Conservation (phyloP, 2,113 vertebrate species). For the Peucedramus taeniatus region DNA sequence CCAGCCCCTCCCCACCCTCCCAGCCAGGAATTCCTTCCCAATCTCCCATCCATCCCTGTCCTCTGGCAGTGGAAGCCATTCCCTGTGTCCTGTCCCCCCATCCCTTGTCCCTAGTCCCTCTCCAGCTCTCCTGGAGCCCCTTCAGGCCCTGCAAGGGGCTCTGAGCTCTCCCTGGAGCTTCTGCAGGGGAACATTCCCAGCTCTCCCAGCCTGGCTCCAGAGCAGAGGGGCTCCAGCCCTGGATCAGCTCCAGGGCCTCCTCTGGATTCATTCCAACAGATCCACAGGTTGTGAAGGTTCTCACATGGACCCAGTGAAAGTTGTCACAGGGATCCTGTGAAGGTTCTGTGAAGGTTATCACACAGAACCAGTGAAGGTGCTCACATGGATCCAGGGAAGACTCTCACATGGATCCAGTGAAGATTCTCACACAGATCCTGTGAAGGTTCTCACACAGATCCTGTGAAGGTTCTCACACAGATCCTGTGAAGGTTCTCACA, state of each 20-base stretch:
- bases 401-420: background rate
- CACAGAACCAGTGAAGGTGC: rapidly evolving
- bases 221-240: background rate
- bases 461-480: too few relatives aligned
- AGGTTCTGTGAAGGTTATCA: background rate
- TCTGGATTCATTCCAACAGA: background rate
- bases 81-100: background rate
- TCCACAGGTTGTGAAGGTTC: background rate
- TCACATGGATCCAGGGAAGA: rapidly evolving
- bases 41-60: rapidly evolving
- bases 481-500: rapidly evolving
- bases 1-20: background rate
- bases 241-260: rapidly evolving
- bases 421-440: background rate
- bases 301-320: too few relatives aligned
- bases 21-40: background rate
- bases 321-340: rapidly evolving
- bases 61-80: background rate
- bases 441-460: too few relatives aligned
- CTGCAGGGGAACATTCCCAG: background rate
- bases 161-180: background rate
- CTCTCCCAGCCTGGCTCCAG: background rate
- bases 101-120: background rate
- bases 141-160: background rate
- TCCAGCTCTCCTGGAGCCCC: background rate